These are phyloP conservation scores for Triplophysa siluroides DNA, from an alignment of 2,113 vertebrate genomes.

Conservation along the genomic window DNA sequence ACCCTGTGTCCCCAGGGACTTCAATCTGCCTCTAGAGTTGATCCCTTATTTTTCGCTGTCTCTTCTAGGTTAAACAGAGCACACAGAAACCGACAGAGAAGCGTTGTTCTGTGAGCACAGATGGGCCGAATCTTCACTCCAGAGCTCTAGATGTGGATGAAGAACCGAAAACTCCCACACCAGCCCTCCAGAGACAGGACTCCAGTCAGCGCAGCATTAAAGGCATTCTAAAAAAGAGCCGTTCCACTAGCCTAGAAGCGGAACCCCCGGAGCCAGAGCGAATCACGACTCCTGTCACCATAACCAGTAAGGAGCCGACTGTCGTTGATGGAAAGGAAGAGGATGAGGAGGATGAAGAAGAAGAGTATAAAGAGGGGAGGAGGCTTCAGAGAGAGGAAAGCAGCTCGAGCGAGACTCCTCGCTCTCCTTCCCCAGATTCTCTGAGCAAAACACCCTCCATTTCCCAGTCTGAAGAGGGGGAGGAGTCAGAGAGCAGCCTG, in stretches of 20 bases:
- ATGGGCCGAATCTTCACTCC: background rate
- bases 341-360: constrained; percentile 27
- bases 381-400: constrained; percentile 32
- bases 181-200: constrained; percentile 67
- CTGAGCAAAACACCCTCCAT: constrained; percentile 61
- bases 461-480: constrained; percentile 68
- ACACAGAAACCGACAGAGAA: background rate
- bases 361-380: constrained; percentile 25
- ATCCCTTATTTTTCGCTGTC: too few relatives aligned
- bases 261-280: constrained; percentile 61
- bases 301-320: background rate
- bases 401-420: constrained; percentile 49
- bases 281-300: constrained; percentile 23
- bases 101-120: background rate
- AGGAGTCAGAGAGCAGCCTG: constrained; percentile 72
- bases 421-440: constrained; percentile 47
- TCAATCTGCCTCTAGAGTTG: too few relatives aligned
- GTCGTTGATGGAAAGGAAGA: constrained; percentile 33
- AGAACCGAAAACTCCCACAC: constrained; percentile 40
- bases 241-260: constrained; percentile 69
- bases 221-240: constrained; percentile 77
- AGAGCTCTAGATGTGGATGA: background rate
- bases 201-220: constrained; percentile 67
- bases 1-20: too few relatives aligned
- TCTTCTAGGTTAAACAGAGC: background rate